Conservation (phyloP, 35 echinoderm and acorn worm genomes). For the Heliocidaris erythrogramma region DNA sequence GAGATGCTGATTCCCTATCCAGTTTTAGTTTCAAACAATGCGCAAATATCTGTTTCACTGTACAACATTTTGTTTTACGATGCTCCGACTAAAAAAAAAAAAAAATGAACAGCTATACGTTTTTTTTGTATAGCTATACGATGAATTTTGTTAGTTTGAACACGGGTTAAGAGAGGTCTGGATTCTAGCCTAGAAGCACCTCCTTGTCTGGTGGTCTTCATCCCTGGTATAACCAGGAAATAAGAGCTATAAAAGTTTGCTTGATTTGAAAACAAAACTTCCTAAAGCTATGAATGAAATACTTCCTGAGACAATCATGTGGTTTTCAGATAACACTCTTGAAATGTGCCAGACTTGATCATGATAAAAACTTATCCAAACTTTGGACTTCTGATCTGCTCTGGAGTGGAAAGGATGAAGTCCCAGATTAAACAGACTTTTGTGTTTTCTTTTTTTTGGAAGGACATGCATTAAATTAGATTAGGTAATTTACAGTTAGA, state of each 20-base stretch:
- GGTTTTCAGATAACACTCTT: neutral
- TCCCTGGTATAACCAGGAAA: neutral
- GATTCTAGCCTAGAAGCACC: neutral
- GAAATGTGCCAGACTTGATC: neutral
- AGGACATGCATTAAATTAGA: neutral
- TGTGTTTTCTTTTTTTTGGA: neutral
- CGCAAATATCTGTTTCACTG: no score
- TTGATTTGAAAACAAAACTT: conserved; percentile 19
- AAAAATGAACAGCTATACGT: no score
- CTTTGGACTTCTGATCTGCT: neutral
- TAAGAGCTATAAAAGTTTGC: neutral
- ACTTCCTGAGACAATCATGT: neutral
- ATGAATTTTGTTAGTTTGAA: no score
- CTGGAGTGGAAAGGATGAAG: neutral
- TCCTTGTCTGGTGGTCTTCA: neutral
- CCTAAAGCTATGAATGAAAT: neutral
- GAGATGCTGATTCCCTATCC: no score
- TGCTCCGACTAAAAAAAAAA: no score
- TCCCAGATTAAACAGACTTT: neutral
- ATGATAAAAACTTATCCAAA: neutral
- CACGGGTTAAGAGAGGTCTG: no score
- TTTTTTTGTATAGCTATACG: no score
- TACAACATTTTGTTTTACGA: no score
- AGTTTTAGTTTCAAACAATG: no score
- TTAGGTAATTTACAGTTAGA: neutral